These are phyloP conservation scores for Acanthococcus lagerstroemiae DNA, from an alignment of 2,888 invertebrate species.

Conservation along the genomic window DNA sequence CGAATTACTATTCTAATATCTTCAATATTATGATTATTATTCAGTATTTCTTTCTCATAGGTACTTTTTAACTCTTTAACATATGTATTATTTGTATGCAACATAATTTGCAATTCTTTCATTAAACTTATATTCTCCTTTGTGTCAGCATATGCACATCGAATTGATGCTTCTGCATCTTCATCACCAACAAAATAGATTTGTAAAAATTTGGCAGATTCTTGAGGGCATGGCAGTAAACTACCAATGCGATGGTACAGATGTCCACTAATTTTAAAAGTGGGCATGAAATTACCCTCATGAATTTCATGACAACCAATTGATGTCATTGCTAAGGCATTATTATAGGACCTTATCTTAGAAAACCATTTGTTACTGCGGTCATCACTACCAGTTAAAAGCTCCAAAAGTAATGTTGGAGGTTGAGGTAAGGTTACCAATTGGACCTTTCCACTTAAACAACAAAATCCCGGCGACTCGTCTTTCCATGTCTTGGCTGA, in stretches of 20 bases:
- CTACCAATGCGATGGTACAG: conserved; percentile 35
- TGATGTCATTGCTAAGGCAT: conserved; percentile 33
- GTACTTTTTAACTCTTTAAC: conserved; percentile 31
- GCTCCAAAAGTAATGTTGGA: neutral
- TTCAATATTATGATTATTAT: neutral
- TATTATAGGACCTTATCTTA: conserved; percentile 30
- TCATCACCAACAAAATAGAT: conserved; percentile 34
- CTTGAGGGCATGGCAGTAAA: conserved; percentile 31
- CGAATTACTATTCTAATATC: conserved; percentile 31
- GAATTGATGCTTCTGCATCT: conserved; percentile 18
- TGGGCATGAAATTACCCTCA: conserved; percentile 30
- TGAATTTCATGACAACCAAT: conserved; percentile 30
- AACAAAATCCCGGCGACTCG: neutral
- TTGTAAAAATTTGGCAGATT: conserved; percentile 35
- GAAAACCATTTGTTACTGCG: neutral
- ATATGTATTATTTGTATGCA: conserved; percentile 31
- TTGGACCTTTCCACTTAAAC: neutral
- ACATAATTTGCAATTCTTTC: conserved; percentile 27
- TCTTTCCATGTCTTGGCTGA: neutral
- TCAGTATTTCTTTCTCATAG: conserved; percentile 24
- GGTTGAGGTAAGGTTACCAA: neutral
- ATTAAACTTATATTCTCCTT: conserved; percentile 13
- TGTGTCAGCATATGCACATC: conserved; percentile 12
- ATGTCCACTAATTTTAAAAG: conserved; percentile 37
- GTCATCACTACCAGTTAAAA: neutral